phyloP scores from a whole-genome alignment of 2,113 vertebrate genomes.

The Gavialis gangeticus region DNA sequence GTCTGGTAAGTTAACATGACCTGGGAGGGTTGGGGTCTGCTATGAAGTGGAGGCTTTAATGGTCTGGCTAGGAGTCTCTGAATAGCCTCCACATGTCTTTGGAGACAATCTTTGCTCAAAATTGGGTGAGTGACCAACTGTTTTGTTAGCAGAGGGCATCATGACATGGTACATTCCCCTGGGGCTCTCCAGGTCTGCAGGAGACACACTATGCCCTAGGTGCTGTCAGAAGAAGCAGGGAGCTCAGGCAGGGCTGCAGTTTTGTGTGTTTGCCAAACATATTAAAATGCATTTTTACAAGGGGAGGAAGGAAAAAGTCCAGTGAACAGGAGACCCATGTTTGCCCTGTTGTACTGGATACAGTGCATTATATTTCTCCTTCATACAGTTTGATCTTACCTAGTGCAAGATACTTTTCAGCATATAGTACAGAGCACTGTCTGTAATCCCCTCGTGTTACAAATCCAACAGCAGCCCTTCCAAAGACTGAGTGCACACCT shows the following conservation, averaged over 20 bases:
- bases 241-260: not conserved
- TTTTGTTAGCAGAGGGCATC: not conserved
- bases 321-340: not conserved
- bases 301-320: not conserved
- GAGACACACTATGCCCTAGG: not conserved
- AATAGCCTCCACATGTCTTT: too few relatives aligned
- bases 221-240: not conserved
- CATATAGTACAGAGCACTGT: not conserved
- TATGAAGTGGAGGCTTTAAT: rapidly evolving
- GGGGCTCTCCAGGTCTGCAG: not conserved
- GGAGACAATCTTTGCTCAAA: too few relatives aligned
- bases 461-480: not conserved
- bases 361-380: not conserved
- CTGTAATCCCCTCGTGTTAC: not conserved
- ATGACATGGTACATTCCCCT: not conserved
- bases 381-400: not conserved
- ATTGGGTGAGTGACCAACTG: not conserved
- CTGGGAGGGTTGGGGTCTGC: not conserved
- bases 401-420: not conserved
- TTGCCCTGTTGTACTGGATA: not conserved
- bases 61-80: not conserved
- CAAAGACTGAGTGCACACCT: not conserved
- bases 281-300: too few relatives aligned
- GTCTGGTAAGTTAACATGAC: not conserved
- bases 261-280: not conserved